A percentile compares a stretch with the other conserved stretches of the same genome.
phyloP scores from a whole-genome alignment of 2,113 vertebrate species.

The Peromyscus californicus region DNA sequence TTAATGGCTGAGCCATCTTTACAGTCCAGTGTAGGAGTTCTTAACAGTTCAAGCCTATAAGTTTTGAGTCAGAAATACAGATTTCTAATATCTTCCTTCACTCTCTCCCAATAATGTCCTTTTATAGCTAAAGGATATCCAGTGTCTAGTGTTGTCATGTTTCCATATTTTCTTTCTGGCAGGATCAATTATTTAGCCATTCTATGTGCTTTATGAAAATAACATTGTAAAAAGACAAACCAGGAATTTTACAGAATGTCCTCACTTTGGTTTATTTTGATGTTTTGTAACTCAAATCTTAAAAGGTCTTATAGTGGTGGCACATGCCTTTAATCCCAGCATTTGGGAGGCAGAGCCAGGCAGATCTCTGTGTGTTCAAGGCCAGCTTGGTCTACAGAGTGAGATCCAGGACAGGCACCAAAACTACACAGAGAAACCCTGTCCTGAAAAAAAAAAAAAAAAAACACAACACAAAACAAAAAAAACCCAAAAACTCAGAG shows the following conservation, averaged over 20 bases:
- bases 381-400: no score
- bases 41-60: not conserved
- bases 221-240: not conserved
- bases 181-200: not conserved
- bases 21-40: not conserved
- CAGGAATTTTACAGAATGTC: not conserved
- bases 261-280: not conserved
- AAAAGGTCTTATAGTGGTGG: no score
- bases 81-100: not conserved
- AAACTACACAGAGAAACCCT: no score
- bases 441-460: no score
- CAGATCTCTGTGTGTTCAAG: no score
- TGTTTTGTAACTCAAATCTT: not conserved
- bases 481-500: no score
- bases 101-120: not conserved
- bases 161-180: not conserved
- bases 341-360: no score
- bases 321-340: no score
- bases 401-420: no score
- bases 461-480: no score
- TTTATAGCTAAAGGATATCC: not conserved
- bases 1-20: no score
- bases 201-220: not conserved
- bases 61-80: not conserved
- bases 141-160: not conserved